These are phyloP conservation scores for Sigmodon hispidus DNA, from an alignment of 2,113 vertebrate genomes.

Conservation along the genomic window DNA sequence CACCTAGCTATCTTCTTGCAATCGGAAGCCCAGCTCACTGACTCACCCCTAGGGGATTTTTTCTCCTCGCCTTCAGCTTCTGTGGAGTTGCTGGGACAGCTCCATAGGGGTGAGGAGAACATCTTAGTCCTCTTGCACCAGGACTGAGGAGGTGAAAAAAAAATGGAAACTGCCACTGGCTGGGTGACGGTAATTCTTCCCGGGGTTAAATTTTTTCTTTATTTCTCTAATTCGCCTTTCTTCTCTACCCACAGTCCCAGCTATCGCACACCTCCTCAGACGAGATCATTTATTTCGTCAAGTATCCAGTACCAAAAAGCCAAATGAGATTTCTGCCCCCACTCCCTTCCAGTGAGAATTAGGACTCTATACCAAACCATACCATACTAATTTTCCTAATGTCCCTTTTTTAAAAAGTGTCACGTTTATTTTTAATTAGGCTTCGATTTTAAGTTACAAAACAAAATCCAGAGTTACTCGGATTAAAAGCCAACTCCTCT, in stretches of 20 bases:
- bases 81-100: no score
- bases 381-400: constrained; percentile 29
- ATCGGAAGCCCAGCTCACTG: neutral
- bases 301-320: neutral
- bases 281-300: neutral
- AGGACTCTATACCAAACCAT: neutral
- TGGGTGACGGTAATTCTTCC: rapidly evolving
- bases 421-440: constrained; percentile 52
- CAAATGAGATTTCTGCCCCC: neutral
- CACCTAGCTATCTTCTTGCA: neutral
- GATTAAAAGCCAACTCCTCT: constrained; percentile 33
- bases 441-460: constrained; percentile 53
- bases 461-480: constrained; percentile 47
- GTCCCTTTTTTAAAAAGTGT: neutral
- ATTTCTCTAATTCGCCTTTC: neutral
- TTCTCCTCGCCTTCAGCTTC: neutral
- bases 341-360: neutral
- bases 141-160: no score
- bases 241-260: rapidly evolving
- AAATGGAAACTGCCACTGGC: neutral
- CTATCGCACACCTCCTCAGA: neutral
- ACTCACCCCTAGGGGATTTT: neutral
- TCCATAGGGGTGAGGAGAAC: neutral
- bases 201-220: no score
- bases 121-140: neutral